phyloP scores from a whole-genome alignment of 2,888 invertebrate species.

The Leptopilina drosophilae region DNA sequence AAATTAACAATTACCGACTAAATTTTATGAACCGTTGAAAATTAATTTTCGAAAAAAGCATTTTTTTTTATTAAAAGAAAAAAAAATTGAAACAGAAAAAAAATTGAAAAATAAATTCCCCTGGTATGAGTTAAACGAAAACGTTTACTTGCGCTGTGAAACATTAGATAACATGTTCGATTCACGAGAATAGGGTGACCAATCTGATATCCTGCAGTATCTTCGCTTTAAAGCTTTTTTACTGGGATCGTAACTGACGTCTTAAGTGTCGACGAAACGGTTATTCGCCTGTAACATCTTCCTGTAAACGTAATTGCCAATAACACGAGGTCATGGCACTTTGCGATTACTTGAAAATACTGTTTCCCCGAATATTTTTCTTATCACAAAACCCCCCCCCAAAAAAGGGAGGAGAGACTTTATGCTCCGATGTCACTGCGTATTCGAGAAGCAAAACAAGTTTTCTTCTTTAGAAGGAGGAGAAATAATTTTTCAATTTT shows the following conservation, averaged over 20 bases:
- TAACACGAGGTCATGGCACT: constrained; percentile 49
- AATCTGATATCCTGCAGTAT: constrained; percentile 46
- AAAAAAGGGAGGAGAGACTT: neutral
- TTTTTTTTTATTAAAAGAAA: neutral
- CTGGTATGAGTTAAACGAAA: neutral
- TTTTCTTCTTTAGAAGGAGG: too few species aligned
- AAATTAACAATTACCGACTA: too few species aligned
- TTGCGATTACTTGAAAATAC: constrained; percentile 43
- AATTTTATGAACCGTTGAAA: too few species aligned
- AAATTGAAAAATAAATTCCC: neutral
- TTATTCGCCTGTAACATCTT: constrained; percentile 52
- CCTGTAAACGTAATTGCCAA: constrained; percentile 57
- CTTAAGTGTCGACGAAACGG: constrained; percentile 58
- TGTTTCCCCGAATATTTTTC: neutral
- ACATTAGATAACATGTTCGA: constrained; percentile 44
- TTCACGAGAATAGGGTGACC: constrained; percentile 48
- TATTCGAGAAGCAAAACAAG: too few species aligned
- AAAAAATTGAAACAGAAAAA: neutral
- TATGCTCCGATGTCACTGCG: neutral
- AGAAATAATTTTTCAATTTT: too few species aligned
- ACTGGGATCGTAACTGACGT: constrained; percentile 55
- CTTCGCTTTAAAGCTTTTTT: constrained; percentile 56
- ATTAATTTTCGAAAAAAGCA: neutral
- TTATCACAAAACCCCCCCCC: neutral
- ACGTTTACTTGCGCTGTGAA: neutral